Conservation (phyloP, 2,113 vertebrate genomes). For the Trinectes maculatus region DNA sequence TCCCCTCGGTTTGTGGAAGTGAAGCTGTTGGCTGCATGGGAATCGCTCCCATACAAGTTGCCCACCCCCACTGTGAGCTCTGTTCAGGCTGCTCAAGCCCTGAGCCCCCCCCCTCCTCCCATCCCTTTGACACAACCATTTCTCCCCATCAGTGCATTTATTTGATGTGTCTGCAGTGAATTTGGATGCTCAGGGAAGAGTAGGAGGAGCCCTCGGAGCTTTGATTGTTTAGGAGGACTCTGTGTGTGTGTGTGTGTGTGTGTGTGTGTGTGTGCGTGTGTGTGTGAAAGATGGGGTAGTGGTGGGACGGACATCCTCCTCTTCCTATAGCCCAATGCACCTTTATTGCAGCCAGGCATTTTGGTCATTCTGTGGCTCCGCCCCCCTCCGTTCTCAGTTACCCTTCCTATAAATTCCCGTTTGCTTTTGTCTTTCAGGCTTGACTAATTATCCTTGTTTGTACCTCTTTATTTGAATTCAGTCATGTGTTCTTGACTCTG, state of each 20-base stretch:
- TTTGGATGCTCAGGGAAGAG: conserved; percentile 52
- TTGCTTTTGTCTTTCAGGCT: conserved; percentile 81
- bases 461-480: conserved; percentile 83
- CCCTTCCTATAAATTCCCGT: conserved; percentile 77
- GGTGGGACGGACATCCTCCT: conserved; percentile 75
- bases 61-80: conserved; percentile 71
- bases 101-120: conserved; percentile 2
- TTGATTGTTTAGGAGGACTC: conserved; percentile 77
- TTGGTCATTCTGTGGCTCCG: conserved; percentile 68
- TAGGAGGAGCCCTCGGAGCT: conserved; percentile 61
- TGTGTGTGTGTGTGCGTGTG: conserved; percentile 66
- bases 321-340: conserved; percentile 66
- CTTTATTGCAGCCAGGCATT: conserved; percentile 66
- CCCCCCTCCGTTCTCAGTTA: conserved; percentile 67
- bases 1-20: conserved; percentile 69
- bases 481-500: conserved; percentile 84
- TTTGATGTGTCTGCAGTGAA: conserved; percentile 74
- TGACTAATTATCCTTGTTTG: conserved; percentile 87
- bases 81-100: conserved; percentile 69
- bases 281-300: conserved; percentile 66
- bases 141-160: conserved; percentile 73
- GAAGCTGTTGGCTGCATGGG: conserved; percentile 74
- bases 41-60: conserved; percentile 69
- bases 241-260: conserved; percentile 64
- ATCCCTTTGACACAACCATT: conserved; percentile 45